Conservation (phyloP, 2,888 invertebrate species). For the Phyllotreta striolata region DNA sequence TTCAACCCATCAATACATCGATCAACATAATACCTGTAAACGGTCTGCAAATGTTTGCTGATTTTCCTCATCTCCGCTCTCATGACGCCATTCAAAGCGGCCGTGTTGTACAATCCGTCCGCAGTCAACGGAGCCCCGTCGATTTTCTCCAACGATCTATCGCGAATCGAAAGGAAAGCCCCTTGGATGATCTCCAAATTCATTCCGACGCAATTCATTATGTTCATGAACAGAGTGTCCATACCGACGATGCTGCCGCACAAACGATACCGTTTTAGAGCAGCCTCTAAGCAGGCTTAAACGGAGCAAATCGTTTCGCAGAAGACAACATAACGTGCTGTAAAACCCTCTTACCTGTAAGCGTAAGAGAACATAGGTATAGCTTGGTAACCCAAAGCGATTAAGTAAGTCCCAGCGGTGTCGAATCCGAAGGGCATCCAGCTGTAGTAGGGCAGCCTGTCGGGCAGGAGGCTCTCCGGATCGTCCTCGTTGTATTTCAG, state of each 20-base stretch:
- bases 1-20: no score
- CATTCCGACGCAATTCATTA: constrained; percentile 54
- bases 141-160: constrained; percentile 40
- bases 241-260: constrained; percentile 55
- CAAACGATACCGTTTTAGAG: no score
- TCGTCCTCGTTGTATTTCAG: constrained; percentile 34
- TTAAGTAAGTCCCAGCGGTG: constrained; percentile 49
- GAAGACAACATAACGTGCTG: no score
- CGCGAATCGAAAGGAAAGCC: constrained; percentile 51
- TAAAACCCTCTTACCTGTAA: constrained; percentile 41
- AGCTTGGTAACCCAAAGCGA: constrained; percentile 55
- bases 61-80: constrained; percentile 52
- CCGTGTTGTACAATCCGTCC: constrained; percentile 31
- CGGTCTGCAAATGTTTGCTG: constrained; percentile 52
- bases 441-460: constrained; percentile 51
- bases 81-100: constrained; percentile 43
- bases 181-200: constrained; percentile 55
- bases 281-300: no score
- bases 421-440: constrained; percentile 56
- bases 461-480: constrained; percentile 37
- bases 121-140: constrained; percentile 19
- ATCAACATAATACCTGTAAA: constrained; percentile 47
- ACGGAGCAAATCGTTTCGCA: no score
- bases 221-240: constrained; percentile 56
- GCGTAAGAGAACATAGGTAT: constrained; percentile 54